These are phyloP conservation scores for Allolobophora icterica DNA, from an alignment of 2,888 invertebrate genomes.

Conservation along the genomic window DNA sequence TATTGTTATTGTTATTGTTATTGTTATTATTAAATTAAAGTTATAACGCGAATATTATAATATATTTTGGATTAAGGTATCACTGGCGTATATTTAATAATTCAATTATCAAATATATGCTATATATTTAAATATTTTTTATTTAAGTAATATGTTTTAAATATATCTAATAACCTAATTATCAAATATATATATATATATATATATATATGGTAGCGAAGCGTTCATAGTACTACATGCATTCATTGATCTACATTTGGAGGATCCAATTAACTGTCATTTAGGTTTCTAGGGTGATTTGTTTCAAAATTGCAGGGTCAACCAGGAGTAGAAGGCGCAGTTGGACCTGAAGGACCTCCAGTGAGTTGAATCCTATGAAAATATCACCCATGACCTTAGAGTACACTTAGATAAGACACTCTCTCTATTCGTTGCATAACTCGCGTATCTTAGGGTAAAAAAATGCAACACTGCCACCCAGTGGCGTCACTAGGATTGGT, in stretches of 20 bases:
- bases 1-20: too few relatives aligned
- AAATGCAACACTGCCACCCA: neutral
- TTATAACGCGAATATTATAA: too few relatives aligned
- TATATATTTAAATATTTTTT: too few relatives aligned
- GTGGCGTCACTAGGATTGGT: too few relatives aligned
- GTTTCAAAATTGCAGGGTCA: neutral
- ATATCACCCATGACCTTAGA: neutral
- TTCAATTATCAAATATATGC: too few relatives aligned
- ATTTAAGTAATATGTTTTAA: too few relatives aligned
- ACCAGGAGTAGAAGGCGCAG: neutral
- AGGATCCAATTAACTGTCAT: neutral
- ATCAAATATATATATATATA: too few relatives aligned
- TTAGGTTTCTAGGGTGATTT: neutral
- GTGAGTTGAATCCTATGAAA: neutral
- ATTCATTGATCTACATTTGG: neutral
- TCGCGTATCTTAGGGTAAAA: neutral
- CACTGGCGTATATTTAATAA: too few relatives aligned
- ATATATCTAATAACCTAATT: too few relatives aligned
- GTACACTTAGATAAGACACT: neutral
- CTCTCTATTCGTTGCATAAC: neutral
- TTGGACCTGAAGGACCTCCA: neutral
- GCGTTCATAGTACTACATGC: neutral
- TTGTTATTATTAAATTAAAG: too few relatives aligned
- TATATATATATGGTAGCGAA: neutral
- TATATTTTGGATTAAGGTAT: too few relatives aligned